Conservation (phyloP, 1,140 invertebrate species). For the Philotrypesis tridentata region DNA sequence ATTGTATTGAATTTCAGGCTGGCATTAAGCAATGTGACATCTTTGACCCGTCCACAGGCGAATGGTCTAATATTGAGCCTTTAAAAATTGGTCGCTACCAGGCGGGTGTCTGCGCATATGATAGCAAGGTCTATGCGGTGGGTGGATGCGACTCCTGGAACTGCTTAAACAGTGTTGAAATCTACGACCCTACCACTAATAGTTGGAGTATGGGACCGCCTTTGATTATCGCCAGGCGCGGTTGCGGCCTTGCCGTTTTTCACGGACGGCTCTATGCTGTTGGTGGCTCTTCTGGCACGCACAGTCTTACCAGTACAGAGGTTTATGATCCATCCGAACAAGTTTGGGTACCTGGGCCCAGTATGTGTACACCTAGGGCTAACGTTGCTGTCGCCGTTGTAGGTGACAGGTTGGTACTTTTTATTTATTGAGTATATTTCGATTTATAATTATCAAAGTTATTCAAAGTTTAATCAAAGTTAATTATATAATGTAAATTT, state of each 20-base stretch:
- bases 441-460: too few relatives aligned
- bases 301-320: conserved; percentile 81
- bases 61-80: conserved; percentile 81
- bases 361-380: conserved; percentile 79
- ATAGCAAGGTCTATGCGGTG: conserved; percentile 82
- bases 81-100: conserved; percentile 84
- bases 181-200: conserved; percentile 79
- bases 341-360: conserved; percentile 80
- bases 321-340: conserved; percentile 78
- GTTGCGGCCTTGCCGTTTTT: conserved; percentile 80
- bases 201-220: conserved; percentile 73
- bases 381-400: conserved; percentile 84
- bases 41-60: conserved; percentile 77
- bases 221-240: conserved; percentile 80
- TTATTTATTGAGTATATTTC: conserved; percentile 25
- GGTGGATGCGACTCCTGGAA: conserved; percentile 90
- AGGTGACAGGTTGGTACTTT: conserved; percentile 69
- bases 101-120: conserved; percentile 81
- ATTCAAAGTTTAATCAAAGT: too few relatives aligned
- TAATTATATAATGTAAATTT: neutral
- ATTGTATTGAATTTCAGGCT: conserved; percentile 53
- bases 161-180: conserved; percentile 83
- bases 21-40: conserved; percentile 85
- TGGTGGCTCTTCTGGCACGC: conserved; percentile 84
- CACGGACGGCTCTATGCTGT: conserved; percentile 79